Conservation (phyloP, 2,888 invertebrate genomes). For the Criorhina ranunculi region DNA sequence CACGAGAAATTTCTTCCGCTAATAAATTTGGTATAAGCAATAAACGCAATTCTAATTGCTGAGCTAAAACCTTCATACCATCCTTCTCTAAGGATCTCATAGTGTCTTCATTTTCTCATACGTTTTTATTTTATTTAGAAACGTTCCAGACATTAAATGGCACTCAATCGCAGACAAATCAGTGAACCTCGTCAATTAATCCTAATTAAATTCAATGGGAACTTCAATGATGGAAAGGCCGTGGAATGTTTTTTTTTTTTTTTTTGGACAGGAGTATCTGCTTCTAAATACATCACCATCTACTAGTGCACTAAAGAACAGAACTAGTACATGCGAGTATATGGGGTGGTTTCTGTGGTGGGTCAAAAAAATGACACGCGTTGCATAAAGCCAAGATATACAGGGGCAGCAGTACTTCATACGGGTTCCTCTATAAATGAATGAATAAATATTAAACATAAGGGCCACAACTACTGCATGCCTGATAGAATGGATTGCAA, state of each 20-base stretch:
- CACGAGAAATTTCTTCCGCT: no score
- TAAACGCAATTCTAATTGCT: no score
- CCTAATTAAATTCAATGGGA: slow-evolving; percentile 69
- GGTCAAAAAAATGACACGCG: slow-evolving; percentile 57
- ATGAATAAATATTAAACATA: slow-evolving; percentile 37
- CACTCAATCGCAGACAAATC: slow-evolving; percentile 73
- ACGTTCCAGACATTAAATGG: slow-evolving; percentile 56
- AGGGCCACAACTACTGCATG: slow-evolving; percentile 46
- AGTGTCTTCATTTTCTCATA: background rate
- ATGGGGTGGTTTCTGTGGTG: slow-evolving; percentile 8
- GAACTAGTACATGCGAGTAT: background rate
- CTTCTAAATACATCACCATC: background rate
- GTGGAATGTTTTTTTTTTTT: slow-evolving; percentile 1
- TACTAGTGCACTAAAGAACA: slow-evolving; percentile 23
- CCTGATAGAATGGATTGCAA: slow-evolving; percentile 46
- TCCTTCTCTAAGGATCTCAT: background rate
- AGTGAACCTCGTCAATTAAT: slow-evolving; percentile 74
- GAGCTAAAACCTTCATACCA: background rate
- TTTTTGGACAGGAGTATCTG: slow-evolving; percentile 18
- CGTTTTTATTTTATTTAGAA: slow-evolving; percentile 24
- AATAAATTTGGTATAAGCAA: no score
- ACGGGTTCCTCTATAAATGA: slow-evolving; percentile 52
- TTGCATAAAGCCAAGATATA: slow-evolving; percentile 17
- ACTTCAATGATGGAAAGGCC: slow-evolving; percentile 38
- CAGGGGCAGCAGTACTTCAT: slow-evolving; percentile 35